Evolutionary conservation across 2,797 vertebrate species (phyloP), one percentile per base, ranked within the genome.

Genomic region (Hoplostethus mediterraneus): DNA sequence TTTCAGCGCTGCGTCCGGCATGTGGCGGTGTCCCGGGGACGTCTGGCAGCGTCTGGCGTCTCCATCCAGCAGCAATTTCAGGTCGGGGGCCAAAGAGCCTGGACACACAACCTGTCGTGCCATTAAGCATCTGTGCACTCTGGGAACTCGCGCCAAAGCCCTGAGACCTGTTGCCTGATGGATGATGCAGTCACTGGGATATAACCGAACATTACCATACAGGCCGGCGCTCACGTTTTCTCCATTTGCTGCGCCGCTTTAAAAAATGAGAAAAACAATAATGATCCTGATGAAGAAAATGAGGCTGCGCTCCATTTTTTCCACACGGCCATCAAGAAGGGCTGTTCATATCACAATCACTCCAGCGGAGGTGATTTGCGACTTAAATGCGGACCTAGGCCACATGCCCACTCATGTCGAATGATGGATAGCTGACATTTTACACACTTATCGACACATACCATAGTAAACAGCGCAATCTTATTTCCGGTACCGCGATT

Each of bases 81-180:
- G 21, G 17, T 48, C 40, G 6, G 1, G 17, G 38, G 53, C 60
- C 61, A 1, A 45, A 66, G 57, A 59, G 66, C 64, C 76, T 60
- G 76, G 63, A 76, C 73, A 30, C 71, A 75, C 21, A 21, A 70
- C 72, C 75, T 75, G 81, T 73, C 63, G 65, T 5, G 65, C 71
- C 86, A 80, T 88, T 81, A 85, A 82, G 81, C 74, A 78, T 86
- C 79, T 82, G 83, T 65, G 67, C 71, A 44, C 71, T 42, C 62
- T 45, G 79, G 82, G 80, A 88, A 38, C 47, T n/a, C 33, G 3
- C 28, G 58, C 75, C 84, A 74, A 74, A 60, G 54, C 65, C 3
- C 21, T 21, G 0, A 44, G 69, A 80, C 77, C 80, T 72, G 74
- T 70, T 77, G 77, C 70, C 78, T 80, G 80, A 84, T 79, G 71